Evolutionary conservation across 2,888 invertebrate species (phyloP), one percentile per base, ranked within the genome.

Genomic region (Spicauda simplicius): DNA sequence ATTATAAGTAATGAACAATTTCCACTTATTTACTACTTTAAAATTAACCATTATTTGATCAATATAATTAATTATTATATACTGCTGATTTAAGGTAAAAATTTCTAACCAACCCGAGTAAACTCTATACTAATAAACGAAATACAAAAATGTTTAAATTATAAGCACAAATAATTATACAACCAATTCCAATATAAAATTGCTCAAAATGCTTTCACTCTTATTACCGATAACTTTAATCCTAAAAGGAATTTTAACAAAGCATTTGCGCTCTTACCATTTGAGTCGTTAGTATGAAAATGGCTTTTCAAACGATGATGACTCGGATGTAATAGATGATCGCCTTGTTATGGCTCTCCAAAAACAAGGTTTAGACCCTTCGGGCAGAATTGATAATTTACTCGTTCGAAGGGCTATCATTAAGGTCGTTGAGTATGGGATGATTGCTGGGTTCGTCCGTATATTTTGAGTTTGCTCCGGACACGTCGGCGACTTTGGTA

Each of bases 321-420:
- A 76, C 78, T 80, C 76, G 79, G 77, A 79, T 72, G 79, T 75
- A 76, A 78, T 81, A 82, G 83, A 85, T 83, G 84, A 84, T 84
- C 82, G 82, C 83, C 84, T 91, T 85, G 90, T 90, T 89, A 88
- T 83, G 76, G 81, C 85, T 87, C 86, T 87, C 86, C 84, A 85
- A 90, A 91, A 90, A 90, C 85, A 84, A 83, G 83, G 80, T 80
- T 78, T 76, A 80, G 80, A 81, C 88, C 91, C 91, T 89, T 78
- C 84, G 86, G 90, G 91, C 90, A 82, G 90, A 88, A 91, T 91
- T 92, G 93, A 92, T 92, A 93, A 93, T 93, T 92, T 92, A 90
- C 91, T 88, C 81, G 85, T 90, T 88, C 84, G 82, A 84, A 91
- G 88, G 88, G 88, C 90, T 91, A 91, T 93, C 85, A 93, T 93